These are phyloP conservation scores for Allobates femoralis DNA, from an alignment of 2,797 vertebrate species.

Conservation along the genomic window DNA sequence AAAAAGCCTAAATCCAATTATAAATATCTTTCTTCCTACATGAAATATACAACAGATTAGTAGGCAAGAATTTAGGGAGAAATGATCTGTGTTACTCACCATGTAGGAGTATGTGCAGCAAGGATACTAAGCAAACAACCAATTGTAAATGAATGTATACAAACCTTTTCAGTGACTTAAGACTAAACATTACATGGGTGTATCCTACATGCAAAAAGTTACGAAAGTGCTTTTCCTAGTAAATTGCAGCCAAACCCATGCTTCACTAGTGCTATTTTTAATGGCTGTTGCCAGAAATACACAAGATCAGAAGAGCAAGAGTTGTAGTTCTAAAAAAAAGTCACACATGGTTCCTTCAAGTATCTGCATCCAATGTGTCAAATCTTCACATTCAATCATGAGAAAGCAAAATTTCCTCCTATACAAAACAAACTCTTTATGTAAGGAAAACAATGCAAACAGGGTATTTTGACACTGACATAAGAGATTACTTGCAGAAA, in stretches of 20 bases:
- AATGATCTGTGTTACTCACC: slow-evolving; percentile 5
- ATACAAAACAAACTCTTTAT: neutral
- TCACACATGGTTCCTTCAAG: neutral
- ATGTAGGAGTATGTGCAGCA: neutral
- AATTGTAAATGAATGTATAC: neutral
- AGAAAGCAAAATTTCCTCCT: neutral
- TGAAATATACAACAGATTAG: neutral
- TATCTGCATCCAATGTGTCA: neutral
- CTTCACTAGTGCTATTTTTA: slow-evolving; percentile 13
- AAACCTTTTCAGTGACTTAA: slow-evolving; percentile 10
- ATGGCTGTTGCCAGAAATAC: neutral
- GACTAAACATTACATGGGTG: slow-evolving; percentile 17
- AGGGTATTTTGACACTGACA: too few species aligned
- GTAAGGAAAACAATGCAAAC: too few species aligned
- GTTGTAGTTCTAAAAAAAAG: neutral
- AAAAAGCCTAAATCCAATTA: neutral
- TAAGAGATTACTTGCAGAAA: too few species aligned
- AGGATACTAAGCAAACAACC: neutral
- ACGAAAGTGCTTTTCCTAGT: slow-evolving; percentile 24
- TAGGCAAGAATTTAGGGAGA: neutral
- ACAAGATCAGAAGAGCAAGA: neutral
- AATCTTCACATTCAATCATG: neutral
- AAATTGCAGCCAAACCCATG: slow-evolving; percentile 18
- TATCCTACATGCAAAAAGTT: slow-evolving; percentile 4
- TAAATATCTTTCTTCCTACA: neutral